Evolutionary conservation across 2,888 invertebrate genomes (phyloP), one percentile per base, ranked within the genome.

Genomic region (Lepidocyrtinus sp.): DNA sequence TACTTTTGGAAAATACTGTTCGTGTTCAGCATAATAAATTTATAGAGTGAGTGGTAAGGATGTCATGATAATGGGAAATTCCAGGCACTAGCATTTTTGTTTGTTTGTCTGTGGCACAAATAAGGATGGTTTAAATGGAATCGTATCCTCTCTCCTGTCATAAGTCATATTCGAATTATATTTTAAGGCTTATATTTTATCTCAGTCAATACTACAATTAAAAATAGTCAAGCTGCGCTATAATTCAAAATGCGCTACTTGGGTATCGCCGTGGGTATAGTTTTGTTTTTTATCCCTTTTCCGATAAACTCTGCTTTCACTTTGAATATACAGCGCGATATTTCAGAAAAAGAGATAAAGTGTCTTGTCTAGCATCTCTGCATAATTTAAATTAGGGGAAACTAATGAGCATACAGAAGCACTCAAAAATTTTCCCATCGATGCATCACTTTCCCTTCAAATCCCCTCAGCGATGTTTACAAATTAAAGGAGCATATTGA

Each of bases 401-500:
- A 50, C 50, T 50, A 50, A 50, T 50, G 50, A 50, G 50, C 2
- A 50, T 50, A n/a, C 50, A 50, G 5, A 50, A 36, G n/a, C 12
- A 36, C 36, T 50, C 50, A 12, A 7, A 12, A 5, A 36, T 50
- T n/a, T n/a, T 50, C 50, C n/a, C n/a, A n/a, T n/a, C n/a, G n/a
- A n/a, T n/a, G n/a, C 50, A 50, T 50, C 50, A n/a, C n/a, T 17
- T 50, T 2, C n/a, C 50, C 17, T 50, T 50, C 50, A 50, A 15
- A 50, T 50, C 17, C 17, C n/a, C n/a, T n/a, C n/a, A 2, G 15
- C 50, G 17, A 50, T 50, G 50, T 50, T 50, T 50, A 50, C 15
- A 50, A 50, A 50, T 50, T 50, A 50, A 50, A 50, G 12, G 50
- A 50, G 17, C 50, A 50, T 50, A 12, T n/a, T 50, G 50, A 50